These are phyloP conservation scores for Sclerurus mexicanus DNA, from an alignment of 2,113 vertebrate genomes.

Conservation along the genomic window DNA sequence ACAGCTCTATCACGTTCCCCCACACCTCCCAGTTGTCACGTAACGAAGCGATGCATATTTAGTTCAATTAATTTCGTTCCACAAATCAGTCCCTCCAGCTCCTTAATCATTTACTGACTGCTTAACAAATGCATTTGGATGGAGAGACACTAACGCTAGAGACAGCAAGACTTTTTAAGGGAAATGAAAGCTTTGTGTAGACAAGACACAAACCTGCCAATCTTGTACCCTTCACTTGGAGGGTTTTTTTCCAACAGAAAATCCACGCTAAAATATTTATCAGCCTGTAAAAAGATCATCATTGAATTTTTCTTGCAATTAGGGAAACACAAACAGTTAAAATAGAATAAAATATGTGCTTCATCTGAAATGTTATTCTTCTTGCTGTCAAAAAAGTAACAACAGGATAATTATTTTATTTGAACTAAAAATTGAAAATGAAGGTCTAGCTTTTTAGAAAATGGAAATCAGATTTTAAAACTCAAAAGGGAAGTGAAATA, in stretches of 20 bases:
- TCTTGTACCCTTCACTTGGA: slow-evolving; percentile 21
- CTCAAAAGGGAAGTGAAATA: slow-evolving; percentile 11
- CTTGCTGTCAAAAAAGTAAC: slow-evolving; percentile 57
- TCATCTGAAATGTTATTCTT: slow-evolving; percentile 45
- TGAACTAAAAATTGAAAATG: slow-evolving; percentile 65
- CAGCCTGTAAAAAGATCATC: slow-evolving; percentile 64
- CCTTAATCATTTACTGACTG: slow-evolving; percentile 65
- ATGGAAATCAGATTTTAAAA: slow-evolving; percentile 6
- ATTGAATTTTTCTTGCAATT: slow-evolving; percentile 67
- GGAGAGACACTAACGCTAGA: slow-evolving; percentile 35
- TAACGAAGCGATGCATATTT: slow-evolving; percentile 13
- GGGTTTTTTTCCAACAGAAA: slow-evolving; percentile 4
- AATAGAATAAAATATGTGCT: slow-evolving; percentile 69
- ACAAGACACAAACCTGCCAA: slow-evolving; percentile 45
- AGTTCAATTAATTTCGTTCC: slow-evolving; percentile 55
- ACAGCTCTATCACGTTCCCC: not conserved
- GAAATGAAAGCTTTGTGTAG: slow-evolving; percentile 55
- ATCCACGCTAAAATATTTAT: slow-evolving; percentile 60
- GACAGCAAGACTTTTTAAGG: slow-evolving; percentile 16
- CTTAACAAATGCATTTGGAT: slow-evolving; percentile 54
- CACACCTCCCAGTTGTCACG: slow-evolving; percentile 20
- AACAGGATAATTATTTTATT: slow-evolving; percentile 61
- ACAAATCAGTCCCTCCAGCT: slow-evolving; percentile 54
- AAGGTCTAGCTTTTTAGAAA: slow-evolving; percentile 42
- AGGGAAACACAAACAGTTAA: slow-evolving; percentile 68